Conservation (phyloP, 2,113 vertebrate genomes). For the Apodemus speciosus region DNA sequence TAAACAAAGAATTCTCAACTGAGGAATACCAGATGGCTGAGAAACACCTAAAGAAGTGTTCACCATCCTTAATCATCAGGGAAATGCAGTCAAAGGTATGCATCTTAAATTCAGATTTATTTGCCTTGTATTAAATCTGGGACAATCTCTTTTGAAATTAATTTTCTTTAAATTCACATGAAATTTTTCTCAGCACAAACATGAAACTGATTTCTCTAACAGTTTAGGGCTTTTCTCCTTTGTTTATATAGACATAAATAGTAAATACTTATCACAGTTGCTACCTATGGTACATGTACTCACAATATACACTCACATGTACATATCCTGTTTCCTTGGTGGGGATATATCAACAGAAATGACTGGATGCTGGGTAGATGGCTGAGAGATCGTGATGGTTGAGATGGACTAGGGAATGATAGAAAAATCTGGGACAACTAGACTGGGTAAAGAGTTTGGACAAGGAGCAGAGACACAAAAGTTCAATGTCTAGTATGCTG, state of each 20-base stretch:
- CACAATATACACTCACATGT: not conserved
- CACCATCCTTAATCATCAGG: no score
- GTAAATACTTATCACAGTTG: not conserved
- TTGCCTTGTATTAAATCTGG: not conserved
- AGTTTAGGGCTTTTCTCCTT: not conserved
- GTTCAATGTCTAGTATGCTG: not conserved
- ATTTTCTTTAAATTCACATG: conserved; percentile 17
- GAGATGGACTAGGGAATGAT: not conserved
- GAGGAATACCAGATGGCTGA: no score
- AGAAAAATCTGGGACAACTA: not conserved
- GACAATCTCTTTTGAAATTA: conserved; percentile 8
- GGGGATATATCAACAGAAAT: not conserved
- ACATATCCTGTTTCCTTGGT: not conserved
- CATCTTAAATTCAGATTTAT: not conserved
- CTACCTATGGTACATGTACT: no score
- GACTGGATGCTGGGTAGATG: not conserved
- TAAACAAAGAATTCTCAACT: no score
- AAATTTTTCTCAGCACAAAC: conserved; percentile 15
- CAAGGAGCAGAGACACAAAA: not conserved
- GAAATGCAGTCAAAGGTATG: not conserved
- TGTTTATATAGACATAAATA: not conserved
- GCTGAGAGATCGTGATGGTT: not conserved
- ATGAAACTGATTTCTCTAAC: conserved; percentile 1
- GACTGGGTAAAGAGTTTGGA: not conserved
- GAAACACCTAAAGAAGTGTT: no score